A percentile compares a stretch with the other conserved stretches of the same genome.
Conservation (phyloP, 2,888 invertebrate species). For the Trachelus stipa region DNA sequence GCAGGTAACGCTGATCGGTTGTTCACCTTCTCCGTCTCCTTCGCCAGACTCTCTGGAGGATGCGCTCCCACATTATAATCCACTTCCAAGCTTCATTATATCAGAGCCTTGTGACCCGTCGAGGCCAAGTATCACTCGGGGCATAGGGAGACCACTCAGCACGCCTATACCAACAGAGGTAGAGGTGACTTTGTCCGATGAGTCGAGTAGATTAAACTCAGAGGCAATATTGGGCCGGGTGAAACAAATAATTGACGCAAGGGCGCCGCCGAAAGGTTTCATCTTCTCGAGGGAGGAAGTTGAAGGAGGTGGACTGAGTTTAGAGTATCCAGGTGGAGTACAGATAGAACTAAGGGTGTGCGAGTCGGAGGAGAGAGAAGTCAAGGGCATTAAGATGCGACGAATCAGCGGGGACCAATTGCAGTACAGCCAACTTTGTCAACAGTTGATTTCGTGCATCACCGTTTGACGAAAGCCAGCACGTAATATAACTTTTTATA, state of each 20-base stretch:
- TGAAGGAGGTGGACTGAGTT: slow-evolving; percentile 69
- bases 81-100: slow-evolving; percentile 72
- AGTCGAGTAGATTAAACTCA: slow-evolving; percentile 83
- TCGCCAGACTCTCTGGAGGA: slow-evolving; percentile 63
- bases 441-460: slow-evolving; percentile 88
- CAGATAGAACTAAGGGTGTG: slow-evolving; percentile 87
- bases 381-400: slow-evolving; percentile 86
- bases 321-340: slow-evolving; percentile 85
- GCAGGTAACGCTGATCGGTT: slow-evolving; percentile 81
- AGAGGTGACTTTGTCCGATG: slow-evolving; percentile 83
- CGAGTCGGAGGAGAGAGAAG: slow-evolving; percentile 78
- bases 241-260: slow-evolving; percentile 82
- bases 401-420: slow-evolving; percentile 89
- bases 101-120: slow-evolving; percentile 79
- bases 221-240: slow-evolving; percentile 84
- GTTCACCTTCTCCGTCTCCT: slow-evolving; percentile 75
- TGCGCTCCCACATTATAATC: slow-evolving; percentile 56
- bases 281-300: slow-evolving; percentile 69
- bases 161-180: slow-evolving; percentile 65
- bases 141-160: slow-evolving; percentile 72
- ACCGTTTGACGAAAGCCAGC: slow-evolving; percentile 73
- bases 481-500: slow-evolving; percentile 35
- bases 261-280: slow-evolving; percentile 79
- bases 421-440: slow-evolving; percentile 88
- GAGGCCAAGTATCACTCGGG: slow-evolving; percentile 84